Conservation (phyloP, 2,888 invertebrate genomes). For the Dasypogon diadema region DNA sequence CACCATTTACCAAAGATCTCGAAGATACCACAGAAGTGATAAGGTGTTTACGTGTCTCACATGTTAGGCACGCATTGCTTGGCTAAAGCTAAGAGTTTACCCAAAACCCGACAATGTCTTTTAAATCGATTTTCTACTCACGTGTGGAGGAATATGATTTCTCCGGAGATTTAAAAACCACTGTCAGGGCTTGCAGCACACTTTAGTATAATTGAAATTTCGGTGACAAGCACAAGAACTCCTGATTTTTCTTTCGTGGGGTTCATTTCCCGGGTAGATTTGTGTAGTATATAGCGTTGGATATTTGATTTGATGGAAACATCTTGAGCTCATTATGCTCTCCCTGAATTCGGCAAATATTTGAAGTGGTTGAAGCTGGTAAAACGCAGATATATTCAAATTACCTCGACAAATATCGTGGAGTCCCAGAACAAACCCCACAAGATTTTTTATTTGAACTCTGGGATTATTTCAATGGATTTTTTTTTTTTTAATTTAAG, state of each 20-base stretch:
- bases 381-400: not conserved
- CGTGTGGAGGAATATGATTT: conserved; percentile 31
- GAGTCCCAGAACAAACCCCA: not conserved
- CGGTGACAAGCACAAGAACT: not conserved
- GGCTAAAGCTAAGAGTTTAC: not conserved
- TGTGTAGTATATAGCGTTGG: not conserved
- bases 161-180: conserved; percentile 32
- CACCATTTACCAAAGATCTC: conserved; percentile 6
- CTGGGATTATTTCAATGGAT: not conserved
- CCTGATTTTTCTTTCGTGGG: not conserved
- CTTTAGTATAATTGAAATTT: conserved; percentile 27
- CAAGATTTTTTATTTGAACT: not conserved
- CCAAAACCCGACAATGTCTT: conserved; percentile 1
- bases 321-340: not conserved
- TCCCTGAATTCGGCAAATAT: not conserved
- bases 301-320: not conserved
- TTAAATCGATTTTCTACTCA: conserved; percentile 41
- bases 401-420: not conserved
- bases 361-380: not conserved
- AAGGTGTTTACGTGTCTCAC: conserved; percentile 24
- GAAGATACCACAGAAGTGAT: conserved; percentile 3
- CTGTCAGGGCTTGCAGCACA: not conserved
- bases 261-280: not conserved
- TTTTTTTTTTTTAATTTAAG: not conserved
- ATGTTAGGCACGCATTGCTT: conserved; percentile 11